Evolutionary conservation across 2,113 vertebrate species (phyloP).

Genomic region (Neoarius graeffei): DNA sequence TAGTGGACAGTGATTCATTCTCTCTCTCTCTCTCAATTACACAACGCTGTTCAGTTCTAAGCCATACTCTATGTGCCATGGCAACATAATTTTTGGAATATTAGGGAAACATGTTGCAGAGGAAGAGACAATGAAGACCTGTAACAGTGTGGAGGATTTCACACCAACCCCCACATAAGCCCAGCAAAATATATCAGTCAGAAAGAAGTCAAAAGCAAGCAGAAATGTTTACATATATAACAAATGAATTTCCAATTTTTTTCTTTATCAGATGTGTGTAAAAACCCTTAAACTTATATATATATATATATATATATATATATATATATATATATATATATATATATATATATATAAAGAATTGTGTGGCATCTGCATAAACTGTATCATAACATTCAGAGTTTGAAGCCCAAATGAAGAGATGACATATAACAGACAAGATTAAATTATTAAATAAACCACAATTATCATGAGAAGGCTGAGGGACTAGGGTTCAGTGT

Average conservation of each 20-base stretch:
- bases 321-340: too few relatives aligned
- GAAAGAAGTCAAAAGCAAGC: constrained; percentile 23
- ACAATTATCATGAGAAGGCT: constrained; percentile 10
- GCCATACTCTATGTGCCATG: constrained; percentile 27
- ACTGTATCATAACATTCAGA: background rate
- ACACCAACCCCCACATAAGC: background rate
- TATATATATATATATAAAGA: too few relatives aligned
- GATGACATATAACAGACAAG: constrained; percentile 9
- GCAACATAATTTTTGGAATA: constrained; percentile 38
- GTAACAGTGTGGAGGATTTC: constrained; percentile 18
- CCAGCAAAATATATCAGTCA: constrained; percentile 12
- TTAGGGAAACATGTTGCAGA: constrained; percentile 28
- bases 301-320: constrained; percentile 11
- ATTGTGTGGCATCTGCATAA: background rate
- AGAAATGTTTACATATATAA: background rate
- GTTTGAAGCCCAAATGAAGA: constrained; percentile 9
- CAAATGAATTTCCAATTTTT: background rate
- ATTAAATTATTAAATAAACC: background rate
- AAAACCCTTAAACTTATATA: background rate
- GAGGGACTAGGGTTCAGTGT: background rate
- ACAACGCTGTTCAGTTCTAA: constrained; percentile 44
- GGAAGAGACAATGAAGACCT: constrained; percentile 13
- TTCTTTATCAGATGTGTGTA: background rate
- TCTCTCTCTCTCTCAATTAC: constrained; percentile 45
- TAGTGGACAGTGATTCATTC: background rate